A percentile compares a stretch with the other conserved stretches of the same genome.
Conservation (phyloP, 2,797 vertebrate species). For the Pangasius krempfi region DNA sequence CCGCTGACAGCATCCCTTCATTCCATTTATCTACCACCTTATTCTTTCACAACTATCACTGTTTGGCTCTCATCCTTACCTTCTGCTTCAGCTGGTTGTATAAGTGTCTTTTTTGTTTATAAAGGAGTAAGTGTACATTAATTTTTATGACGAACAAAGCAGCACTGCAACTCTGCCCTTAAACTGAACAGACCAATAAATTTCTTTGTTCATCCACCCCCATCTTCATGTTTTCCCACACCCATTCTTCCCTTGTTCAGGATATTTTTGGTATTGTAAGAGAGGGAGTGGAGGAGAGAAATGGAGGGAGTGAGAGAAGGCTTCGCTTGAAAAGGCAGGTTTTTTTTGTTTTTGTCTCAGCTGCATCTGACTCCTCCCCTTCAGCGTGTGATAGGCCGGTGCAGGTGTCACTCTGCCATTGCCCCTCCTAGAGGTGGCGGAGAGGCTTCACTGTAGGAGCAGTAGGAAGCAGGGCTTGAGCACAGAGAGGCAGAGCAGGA, state of each 20-base stretch:
- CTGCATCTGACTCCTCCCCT: constrained; percentile 62
- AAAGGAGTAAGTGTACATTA: constrained; percentile 51
- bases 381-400: constrained; percentile 52
- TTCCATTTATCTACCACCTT: constrained; percentile 57
- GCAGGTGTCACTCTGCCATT: constrained; percentile 78
- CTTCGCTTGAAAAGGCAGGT: constrained; percentile 80
- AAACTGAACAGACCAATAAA: constrained; percentile 53
- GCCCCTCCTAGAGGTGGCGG: constrained; percentile 80
- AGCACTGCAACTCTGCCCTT: constrained; percentile 45
- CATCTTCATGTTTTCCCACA: constrained; percentile 65
- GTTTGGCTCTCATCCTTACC: constrained; percentile 66
- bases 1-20: constrained; percentile 59
- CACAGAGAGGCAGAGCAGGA: constrained; percentile 77
- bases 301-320: constrained; percentile 77
- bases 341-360: constrained; percentile 65
- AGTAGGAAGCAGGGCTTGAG: constrained; percentile 83
- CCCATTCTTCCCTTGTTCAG: constrained; percentile 59
- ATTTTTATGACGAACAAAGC: constrained; percentile 53
- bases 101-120: constrained; percentile 29
- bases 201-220: constrained; percentile 68
- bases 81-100: constrained; percentile 52
- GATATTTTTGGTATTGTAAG: constrained; percentile 76
- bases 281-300: constrained; percentile 60
- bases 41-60: constrained; percentile 53
- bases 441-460: constrained; percentile 77